Evolutionary conservation across 2,888 invertebrate species (phyloP).

Genomic region (Griposia aprilina): DNA sequence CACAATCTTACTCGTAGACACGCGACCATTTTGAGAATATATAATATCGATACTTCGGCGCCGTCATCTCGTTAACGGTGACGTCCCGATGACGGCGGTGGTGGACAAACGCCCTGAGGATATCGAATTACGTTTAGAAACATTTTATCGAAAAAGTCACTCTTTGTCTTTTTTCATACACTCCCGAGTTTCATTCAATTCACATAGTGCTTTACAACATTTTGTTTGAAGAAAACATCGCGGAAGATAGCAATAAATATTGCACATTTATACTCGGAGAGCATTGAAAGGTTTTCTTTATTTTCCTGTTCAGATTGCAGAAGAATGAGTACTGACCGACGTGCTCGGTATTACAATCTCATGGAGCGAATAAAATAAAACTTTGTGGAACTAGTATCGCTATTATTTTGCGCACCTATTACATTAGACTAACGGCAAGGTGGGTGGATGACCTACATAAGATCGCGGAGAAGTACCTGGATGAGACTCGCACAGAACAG

Average conservation of each 20-base stretch:
- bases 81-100: too few species aligned
- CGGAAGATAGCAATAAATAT: constrained; percentile 56
- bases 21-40: too few species aligned
- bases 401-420: not conserved
- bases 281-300: constrained; percentile 49
- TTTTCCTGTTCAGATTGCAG: constrained; percentile 44
- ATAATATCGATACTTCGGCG: too few species aligned
- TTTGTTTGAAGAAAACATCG: constrained; percentile 42
- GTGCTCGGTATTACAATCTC: constrained; percentile 37
- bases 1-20: too few species aligned
- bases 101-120: not conserved
- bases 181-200: constrained; percentile 16
- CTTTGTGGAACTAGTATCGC: not conserved
- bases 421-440: too few species aligned
- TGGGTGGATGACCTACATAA: too few species aligned
- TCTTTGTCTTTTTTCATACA: not conserved
- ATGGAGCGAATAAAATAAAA: constrained; percentile 41
- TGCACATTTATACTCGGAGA: constrained; percentile 41
- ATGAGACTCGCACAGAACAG: too few species aligned
- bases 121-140: not conserved
- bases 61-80: too few species aligned
- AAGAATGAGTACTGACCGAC: constrained; percentile 55
- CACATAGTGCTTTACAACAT: constrained; percentile 18
- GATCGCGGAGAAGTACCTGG: too few species aligned
- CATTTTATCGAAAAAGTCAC: not conserved